phyloP scores from a whole-genome alignment of 2,888 invertebrate genomes.

The Galeruca laticollis region DNA sequence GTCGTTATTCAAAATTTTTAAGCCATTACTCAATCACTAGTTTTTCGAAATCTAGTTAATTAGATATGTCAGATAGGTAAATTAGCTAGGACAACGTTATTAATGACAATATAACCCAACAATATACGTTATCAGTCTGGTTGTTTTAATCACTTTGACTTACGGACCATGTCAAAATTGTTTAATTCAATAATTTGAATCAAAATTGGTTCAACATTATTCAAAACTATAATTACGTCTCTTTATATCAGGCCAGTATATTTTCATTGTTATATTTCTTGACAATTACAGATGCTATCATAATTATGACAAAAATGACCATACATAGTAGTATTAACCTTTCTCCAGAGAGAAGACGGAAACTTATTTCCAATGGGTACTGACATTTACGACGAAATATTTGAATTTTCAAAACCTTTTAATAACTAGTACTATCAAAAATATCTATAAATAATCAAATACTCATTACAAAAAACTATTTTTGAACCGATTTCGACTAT shows the following conservation, averaged over 20 bases:
- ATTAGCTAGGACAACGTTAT: conserved; percentile 29
- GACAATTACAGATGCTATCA: no score
- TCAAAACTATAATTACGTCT: neutral
- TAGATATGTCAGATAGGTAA: conserved; percentile 31
- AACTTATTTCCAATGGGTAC: no score
- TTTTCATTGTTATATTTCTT: neutral
- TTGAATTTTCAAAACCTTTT: no score
- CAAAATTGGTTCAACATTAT: conserved; percentile 28
- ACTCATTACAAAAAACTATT: no score
- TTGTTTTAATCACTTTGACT: conserved; percentile 41
- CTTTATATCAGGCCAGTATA: neutral
- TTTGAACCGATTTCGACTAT: no score
- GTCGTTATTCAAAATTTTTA: conserved; percentile 23
- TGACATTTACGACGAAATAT: no score
- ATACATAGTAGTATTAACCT: no score
- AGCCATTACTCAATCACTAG: conserved; percentile 22
- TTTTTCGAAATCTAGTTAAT: conserved; percentile 33
- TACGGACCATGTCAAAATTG: conserved; percentile 34
- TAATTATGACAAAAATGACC: no score
- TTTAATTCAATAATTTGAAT: conserved; percentile 44
- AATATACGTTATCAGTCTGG: conserved; percentile 34
- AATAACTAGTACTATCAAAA: no score
- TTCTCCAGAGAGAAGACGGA: no score
- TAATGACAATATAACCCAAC: conserved; percentile 27
- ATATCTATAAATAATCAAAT: no score